Evolutionary conservation across 1,140 invertebrate species (phyloP).

Genomic region (Ptiloglossa arizonensis): DNA sequence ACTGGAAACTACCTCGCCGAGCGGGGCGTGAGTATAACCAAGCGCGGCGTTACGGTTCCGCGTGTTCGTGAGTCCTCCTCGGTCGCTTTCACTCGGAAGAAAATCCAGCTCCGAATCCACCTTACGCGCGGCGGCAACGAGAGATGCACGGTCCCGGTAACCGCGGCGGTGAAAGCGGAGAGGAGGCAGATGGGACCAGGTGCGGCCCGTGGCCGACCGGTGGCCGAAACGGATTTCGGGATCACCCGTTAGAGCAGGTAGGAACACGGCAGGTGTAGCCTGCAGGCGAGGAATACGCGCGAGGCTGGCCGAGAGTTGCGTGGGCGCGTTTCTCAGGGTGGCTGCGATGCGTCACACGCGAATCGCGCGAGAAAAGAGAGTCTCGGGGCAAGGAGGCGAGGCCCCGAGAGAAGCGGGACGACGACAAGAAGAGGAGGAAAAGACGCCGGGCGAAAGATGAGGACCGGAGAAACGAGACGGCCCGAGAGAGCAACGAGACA

Average conservation of each 20-base stretch:
- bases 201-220: neutral
- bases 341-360: conserved; percentile 76
- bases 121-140: conserved; percentile 19
- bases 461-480: conserved; percentile 32
- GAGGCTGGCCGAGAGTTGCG: conserved; percentile 66
- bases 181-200: conserved; percentile 20
- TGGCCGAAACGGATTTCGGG: conserved; percentile 50
- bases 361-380: conserved; percentile 65
- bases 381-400: conserved; percentile 29
- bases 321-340: conserved; percentile 79
- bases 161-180: conserved; percentile 25
- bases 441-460: conserved; percentile 25
- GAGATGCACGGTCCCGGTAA: conserved; percentile 1
- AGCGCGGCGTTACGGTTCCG: conserved; percentile 25
- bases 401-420: conserved; percentile 14
- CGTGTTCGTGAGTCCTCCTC: neutral
- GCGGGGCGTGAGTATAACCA: too few relatives aligned
- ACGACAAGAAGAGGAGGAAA: conserved; percentile 25
- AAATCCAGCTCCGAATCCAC: conserved; percentile 10
- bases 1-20: too few relatives aligned
- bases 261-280: conserved; percentile 74
- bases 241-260: conserved; percentile 57
- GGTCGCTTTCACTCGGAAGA: conserved; percentile 38
- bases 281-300: conserved; percentile 73
- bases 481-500: conserved; percentile 12